Evolutionary conservation across 2,888 invertebrate genomes (phyloP), one percentile per base, ranked within the genome.

Genomic region (Drosophila rubida): DNA sequence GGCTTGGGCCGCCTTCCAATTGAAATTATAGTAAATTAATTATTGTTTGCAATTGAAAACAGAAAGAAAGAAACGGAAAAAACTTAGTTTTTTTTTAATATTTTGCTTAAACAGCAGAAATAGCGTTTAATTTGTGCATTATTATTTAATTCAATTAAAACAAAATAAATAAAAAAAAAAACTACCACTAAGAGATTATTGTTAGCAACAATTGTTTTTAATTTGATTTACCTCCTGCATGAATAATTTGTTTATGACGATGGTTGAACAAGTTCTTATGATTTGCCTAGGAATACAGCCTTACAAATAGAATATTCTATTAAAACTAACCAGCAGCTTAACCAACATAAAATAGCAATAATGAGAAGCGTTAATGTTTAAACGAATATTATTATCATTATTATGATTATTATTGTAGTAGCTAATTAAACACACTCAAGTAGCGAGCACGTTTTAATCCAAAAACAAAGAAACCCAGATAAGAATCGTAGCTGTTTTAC

Each of bases 81-180:
- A 83, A 83, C 70, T 9, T 59, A 78, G 75, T 85, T 85, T 84
- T 78, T 78, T 72, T 68, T 75, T 45, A 23, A 16, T 71, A 55
- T 45, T 67, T 67, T 72, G 80, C 68, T 58, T 76, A 60, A 62
- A 62, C 25, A 57, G 70, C 78, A 60, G 32, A 71, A 64, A 57
- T 80, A 69, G 66, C 55, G 37, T 67, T 45, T 83, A 67, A 76
- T 86, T 85, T 82, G 82, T 83, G 86, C 86, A 82, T 86, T 82
- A 80, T 80, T 67, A 78, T 81, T 85, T 82, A 82, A 82, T 71
- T 76, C 58, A 76, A 75, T 80, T 69, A 82, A 83, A 73, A 73
- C 70, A 76, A 63, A 51, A 35, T 57, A 58, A 82, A 82, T 76
- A 73, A 72, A 75, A 63, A 51, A 35, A 62, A 58, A 62, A 22